Evolutionary conservation across 2,888 invertebrate species (phyloP).

Genomic region (Phengaris arion): DNA sequence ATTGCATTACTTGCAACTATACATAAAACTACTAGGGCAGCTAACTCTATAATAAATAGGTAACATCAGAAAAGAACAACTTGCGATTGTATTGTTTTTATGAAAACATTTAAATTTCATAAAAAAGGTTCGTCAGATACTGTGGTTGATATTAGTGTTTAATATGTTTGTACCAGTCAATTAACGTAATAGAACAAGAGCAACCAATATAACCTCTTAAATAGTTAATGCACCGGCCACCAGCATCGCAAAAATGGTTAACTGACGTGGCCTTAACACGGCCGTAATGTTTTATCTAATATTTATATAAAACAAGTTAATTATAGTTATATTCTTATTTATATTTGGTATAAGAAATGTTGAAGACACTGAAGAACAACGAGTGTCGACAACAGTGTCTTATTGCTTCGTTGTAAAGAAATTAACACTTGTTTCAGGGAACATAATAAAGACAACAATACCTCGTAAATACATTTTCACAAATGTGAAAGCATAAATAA

Average conservation of each 20-base stretch:
- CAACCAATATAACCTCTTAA: slow-evolving; percentile 10
- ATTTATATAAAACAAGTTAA: neutral
- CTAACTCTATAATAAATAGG: slow-evolving; percentile 50
- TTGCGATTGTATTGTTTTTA: neutral
- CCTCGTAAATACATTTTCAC: slow-evolving; percentile 28
- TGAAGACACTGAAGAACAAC: neutral
- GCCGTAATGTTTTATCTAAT: neutral
- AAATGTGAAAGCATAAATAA: slow-evolving; percentile 12
- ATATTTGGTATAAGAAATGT: neutral
- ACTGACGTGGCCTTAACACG: slow-evolving; percentile 12
- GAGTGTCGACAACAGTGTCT: neutral
- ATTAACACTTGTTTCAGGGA: neutral
- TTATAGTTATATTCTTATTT: neutral
- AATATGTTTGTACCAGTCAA: neutral
- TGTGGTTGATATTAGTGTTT: neutral
- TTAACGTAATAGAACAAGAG: neutral
- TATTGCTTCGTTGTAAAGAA: neutral
- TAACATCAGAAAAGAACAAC: neutral
- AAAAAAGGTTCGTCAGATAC: neutral
- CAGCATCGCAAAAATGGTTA: neutral
- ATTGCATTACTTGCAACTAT: slow-evolving; percentile 51
- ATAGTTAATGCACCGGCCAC: neutral
- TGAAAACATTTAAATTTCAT: neutral
- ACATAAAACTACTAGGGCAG: slow-evolving; percentile 51
- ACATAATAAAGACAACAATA: slow-evolving; percentile 7